Evolutionary conservation across 2,797 vertebrate genomes (phyloP).

Genomic region (Orestias chungarensis): DNA sequence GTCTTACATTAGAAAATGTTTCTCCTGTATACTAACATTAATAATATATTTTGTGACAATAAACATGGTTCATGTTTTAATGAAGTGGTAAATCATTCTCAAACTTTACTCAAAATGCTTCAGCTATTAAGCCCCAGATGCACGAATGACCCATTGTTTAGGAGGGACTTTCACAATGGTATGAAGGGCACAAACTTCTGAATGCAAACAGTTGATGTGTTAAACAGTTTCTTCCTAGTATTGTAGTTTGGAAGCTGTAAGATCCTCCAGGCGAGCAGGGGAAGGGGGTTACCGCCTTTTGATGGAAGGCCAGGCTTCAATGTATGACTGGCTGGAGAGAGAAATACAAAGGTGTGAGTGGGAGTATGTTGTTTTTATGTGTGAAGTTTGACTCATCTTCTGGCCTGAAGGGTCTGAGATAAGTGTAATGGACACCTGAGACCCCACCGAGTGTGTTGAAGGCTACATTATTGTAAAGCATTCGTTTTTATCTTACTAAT

Average conservation of each 20-base stretch:
- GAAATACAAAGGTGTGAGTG: constrained; percentile 40
- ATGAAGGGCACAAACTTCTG: constrained; percentile 20
- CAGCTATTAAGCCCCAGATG: not conserved
- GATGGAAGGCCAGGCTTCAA: constrained; percentile 23
- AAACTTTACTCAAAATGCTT: not conserved
- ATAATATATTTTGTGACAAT: no score
- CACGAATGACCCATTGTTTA: constrained; percentile 21
- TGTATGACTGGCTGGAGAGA: constrained; percentile 22
- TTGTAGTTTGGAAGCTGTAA: constrained; percentile 60
- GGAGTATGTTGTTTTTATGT: constrained; percentile 24
- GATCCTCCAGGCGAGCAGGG: constrained; percentile 16
- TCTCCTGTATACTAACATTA: not conserved
- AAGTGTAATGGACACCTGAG: constrained; percentile 55
- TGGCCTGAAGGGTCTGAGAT: constrained; percentile 39
- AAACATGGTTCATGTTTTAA: not conserved
- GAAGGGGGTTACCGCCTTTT: constrained; percentile 38
- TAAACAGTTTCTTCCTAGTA: constrained; percentile 55
- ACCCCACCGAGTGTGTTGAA: constrained; percentile 29
- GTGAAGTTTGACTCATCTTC: constrained; percentile 59
- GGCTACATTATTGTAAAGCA: constrained; percentile 14
- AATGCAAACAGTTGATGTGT: constrained; percentile 17
- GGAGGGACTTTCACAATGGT: constrained; percentile 8
- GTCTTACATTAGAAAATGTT: not conserved
- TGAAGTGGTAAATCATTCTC: not conserved
- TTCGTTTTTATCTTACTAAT: constrained; percentile 7